These are phyloP conservation scores for Zaprionus nigranus DNA, from an alignment of 1,140 invertebrate species.

Conservation along the genomic window DNA sequence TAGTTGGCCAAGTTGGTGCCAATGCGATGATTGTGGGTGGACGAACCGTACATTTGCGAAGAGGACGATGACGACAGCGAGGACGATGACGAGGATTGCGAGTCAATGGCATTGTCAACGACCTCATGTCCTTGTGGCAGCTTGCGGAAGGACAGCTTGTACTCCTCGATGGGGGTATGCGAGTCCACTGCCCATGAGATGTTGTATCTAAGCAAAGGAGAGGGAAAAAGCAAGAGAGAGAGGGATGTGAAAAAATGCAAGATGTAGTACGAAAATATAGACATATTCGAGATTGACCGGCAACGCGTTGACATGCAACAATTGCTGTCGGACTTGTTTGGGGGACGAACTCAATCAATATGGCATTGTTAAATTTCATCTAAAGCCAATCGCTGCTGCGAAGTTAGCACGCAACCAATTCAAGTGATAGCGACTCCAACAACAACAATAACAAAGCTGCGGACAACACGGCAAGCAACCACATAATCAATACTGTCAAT, in stretches of 20 bases:
- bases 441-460: constrained; percentile 20
- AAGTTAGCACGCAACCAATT: constrained; percentile 35
- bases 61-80: constrained; percentile 53
- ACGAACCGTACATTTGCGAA: constrained; percentile 70
- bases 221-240: background rate
- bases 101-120: constrained; percentile 84
- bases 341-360: constrained; percentile 67
- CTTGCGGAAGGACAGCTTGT: constrained; percentile 87
- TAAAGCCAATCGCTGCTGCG: constrained; percentile 27
- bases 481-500: constrained; percentile 73
- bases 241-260: background rate
- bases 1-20: constrained; percentile 73
- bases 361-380: constrained; percentile 76
- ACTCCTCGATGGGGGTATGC: constrained; percentile 88
- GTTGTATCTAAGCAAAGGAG: constrained; percentile 85
- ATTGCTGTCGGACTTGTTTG: constrained; percentile 66
- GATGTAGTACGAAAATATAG: background rate
- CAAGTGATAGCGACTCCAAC: constrained; percentile 36
- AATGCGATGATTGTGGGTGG: constrained; percentile 73
- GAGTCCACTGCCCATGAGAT: constrained; percentile 89
- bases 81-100: constrained; percentile 84
- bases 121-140: constrained; percentile 85
- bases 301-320: constrained; percentile 59
- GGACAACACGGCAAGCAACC: constrained; percentile 41
- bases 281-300: background rate